Evolutionary conservation across 2,113 vertebrate genomes (phyloP).

Genomic region (Leptocoma aspasia): DNA sequence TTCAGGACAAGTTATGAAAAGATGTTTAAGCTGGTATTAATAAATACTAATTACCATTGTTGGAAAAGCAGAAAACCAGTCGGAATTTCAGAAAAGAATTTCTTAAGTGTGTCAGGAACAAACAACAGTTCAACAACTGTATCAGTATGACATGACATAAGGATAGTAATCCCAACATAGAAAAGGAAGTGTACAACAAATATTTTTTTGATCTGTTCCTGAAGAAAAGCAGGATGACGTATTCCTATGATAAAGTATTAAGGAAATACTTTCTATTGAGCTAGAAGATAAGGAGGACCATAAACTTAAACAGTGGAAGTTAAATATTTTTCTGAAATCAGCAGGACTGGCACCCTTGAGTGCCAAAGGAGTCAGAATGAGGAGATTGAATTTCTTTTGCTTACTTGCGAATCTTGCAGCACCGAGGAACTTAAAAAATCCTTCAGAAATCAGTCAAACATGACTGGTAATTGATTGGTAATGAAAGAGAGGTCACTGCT

Average conservation of each 20-base stretch:
- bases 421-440: background rate
- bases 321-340: constrained; percentile 28
- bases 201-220: background rate
- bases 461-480: background rate
- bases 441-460: background rate
- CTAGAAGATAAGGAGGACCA: background rate
- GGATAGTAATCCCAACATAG: background rate
- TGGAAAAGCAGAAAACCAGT: background rate
- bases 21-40: background rate
- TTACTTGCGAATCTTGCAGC: background rate
- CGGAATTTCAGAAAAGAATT: background rate
- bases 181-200: constrained; percentile 3
- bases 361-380: background rate
- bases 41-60: background rate
- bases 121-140: background rate
- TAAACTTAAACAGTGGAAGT: background rate
- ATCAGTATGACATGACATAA: background rate
- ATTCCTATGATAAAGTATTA: constrained; percentile 2
- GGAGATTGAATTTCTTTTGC: background rate
- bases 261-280: constrained; percentile 31
- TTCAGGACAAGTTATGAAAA: background rate
- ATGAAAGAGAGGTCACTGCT: background rate
- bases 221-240: constrained; percentile 13
- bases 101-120: background rate
- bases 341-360: background rate